Evolutionary conservation across 2,113 vertebrate genomes (phyloP), one percentile per base, ranked within the genome.

Genomic region (Prinia subflava): DNA sequence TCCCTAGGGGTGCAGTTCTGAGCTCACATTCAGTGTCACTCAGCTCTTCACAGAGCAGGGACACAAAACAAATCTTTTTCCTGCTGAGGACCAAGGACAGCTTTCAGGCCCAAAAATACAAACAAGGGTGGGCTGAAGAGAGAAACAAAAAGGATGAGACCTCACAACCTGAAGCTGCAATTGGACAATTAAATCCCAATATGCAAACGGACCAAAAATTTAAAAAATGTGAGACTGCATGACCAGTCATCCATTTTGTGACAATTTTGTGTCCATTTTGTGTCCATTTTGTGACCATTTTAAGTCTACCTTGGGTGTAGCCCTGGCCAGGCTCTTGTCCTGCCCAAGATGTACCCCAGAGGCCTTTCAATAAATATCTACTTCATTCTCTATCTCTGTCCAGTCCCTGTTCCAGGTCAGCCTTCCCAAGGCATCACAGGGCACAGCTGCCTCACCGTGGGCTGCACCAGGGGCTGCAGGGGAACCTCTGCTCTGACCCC

Each of bases 191-290:
- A 57, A 57, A 35, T 13, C 33, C 21, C 33, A 57, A 57, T 35
- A 24, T 35, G 22, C 9, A 57, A 57, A 35, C 15, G 13, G 55
- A 23, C 21, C 6, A 14, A 57, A 57, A 57, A 8, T 10, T n/a
- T n/a, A 23, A 23, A 57, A n/a, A n/a, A 7, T 56, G 20, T 56
- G 13, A 56, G 31, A 14, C 31, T 19, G 33, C 20, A 3, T n/a
- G 31, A n/a, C 12, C 1, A 2, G 8, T 57, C 2, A 1, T 6
- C 33, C 33, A 57, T 57, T 57, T 22, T n/a, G 13, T n/a, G 21
- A 10, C 33, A 21, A n/a, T 57, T 23, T 15, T n/a, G n/a, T 2
- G 1, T 6, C 33, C 33, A 57, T 57, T 57, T 22, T n/a, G 13
- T 2, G 1, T 6, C 33, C 33, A 57, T 57, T 57, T 22, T n/a